Evolutionary conservation across 2,888 invertebrate species (phyloP), one percentile per base, ranked within the genome.

Genomic region (Pheosia gnoma): DNA sequence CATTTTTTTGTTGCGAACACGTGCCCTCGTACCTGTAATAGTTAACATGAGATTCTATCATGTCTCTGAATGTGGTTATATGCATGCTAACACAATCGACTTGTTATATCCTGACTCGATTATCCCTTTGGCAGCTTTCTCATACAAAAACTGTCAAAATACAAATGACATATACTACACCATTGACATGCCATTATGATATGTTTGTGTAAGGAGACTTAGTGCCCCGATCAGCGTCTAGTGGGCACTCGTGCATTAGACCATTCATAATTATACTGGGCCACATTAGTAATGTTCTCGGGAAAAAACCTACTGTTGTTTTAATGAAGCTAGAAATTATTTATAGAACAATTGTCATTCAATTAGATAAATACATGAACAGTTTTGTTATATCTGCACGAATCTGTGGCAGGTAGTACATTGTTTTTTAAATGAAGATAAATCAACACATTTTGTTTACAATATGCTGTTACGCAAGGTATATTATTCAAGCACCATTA

Each of bases 1-100:
- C 62, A 59, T 70, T 68, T 70, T 67, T 70, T 67, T 67, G 66
- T 63, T 47, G 37, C 53, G 51, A 65, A 59, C 59, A 67, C 7
- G 13, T 65, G 59, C 63, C 62, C 53, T 38, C 66, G 57, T 64
- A 67, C 66, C 63, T 59, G 56, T 59, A 47, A 52, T 57, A 41
- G 55, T 45, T 43, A 54, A 54, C 39, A 41, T 51, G 56, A 25
- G 25, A 2, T 25, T 25, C 25, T 25, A 25, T 25, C 25, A 25
- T 25, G 25, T 25, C 25, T 25, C 2, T 25, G 25, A 25, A 25
- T 25, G 25, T 25, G 25, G 25, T 25, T 25, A 25, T 25, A 25
- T 25, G 25, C 25, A 25, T 25, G 25, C 25, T 25, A 25, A 25
- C 25, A 25, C 25, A 25, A 25, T 25, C 25, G 25, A 25, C 25